Evolutionary conservation across 1,140 invertebrate genomes (phyloP).

Genomic region (Asobara japonica): DNA sequence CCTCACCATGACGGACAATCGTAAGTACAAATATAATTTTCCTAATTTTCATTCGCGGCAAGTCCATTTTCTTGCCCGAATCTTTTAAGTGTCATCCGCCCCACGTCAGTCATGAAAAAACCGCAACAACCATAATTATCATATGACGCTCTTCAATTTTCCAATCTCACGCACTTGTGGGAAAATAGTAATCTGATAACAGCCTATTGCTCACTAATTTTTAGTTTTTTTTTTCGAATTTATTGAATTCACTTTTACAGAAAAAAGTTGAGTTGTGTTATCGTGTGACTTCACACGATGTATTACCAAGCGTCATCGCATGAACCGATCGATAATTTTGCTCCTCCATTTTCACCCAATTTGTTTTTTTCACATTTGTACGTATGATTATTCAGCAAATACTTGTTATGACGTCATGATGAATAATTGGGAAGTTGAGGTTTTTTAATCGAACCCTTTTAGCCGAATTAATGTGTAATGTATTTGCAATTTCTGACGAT

Average conservation of each 20-base stretch:
- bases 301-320: neutral
- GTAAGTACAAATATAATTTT: constrained; percentile 48
- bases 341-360: constrained; percentile 17
- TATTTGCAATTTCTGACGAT: too few relatives aligned
- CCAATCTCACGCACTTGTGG: too few relatives aligned
- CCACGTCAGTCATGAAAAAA: neutral
- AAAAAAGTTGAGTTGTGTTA: neutral
- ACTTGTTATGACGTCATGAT: too few relatives aligned
- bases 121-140: too few relatives aligned
- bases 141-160: too few relatives aligned
- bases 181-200: too few relatives aligned
- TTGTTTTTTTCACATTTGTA: neutral
- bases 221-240: too few relatives aligned
- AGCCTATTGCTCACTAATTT: too few relatives aligned
- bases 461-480: too few relatives aligned
- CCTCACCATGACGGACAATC: constrained; percentile 57
- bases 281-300: neutral
- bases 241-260: neutral
- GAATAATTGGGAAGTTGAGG: neutral
- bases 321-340: constrained; percentile 26
- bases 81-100: neutral
- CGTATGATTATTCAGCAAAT: neutral
- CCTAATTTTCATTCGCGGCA: neutral
- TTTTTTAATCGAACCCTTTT: too few relatives aligned
- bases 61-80: neutral